Base-by-base conservation (phyloP, 2,113 vertebrate species). In the Clarias magur region DNA sequence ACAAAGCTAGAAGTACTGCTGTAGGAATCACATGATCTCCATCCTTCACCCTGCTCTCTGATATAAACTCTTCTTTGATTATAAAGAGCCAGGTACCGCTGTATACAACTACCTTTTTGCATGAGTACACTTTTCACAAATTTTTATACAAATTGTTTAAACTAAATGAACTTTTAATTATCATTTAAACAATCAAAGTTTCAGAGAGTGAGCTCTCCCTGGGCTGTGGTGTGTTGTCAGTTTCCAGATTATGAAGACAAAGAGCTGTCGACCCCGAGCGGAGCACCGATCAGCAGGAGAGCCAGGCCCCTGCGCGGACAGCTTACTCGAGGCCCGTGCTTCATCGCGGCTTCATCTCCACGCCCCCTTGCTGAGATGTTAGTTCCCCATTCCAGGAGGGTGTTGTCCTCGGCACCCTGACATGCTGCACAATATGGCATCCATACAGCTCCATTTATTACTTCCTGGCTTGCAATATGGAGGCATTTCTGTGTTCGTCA, bases 321-420 rank as follows among this genome's bases (percentile, higher is more conserved):
- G 93, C 92, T 92, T 93, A 94, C 95, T 94, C 92, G 62, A 93
- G 93, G 70, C 91, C 73, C 81, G 90, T 92, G 94, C 95, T 94
- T 60, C 79, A 59, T 59, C 54, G 34, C 53, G 6, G 76, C 2
- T 48, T 94, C 94, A 95, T 93, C 94, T 94, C 95, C 91, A 70
- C 91, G 92, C 92, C 94, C 94, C 68, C 68, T 65, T 16, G 89
- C 93, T 93, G 93, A 87, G 42, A 92, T 88, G 94, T 95, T 97
- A 97, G 97, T 97, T 97, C 96, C 95, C 89, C 95, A 95, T 97
- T 96, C 96, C 96, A 97, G 99, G 96, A 97, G 97, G 98, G 97
- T 97, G 97, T 97, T 96, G 96, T 92, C 93, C 94, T 68, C 92
- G 95, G 94, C 95, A 91, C 93, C 96, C 95, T 96, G 96, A 98